Evolutionary conservation across 2,113 vertebrate genomes (phyloP).

Genomic region (Brachypodius melanocephalos): DNA sequence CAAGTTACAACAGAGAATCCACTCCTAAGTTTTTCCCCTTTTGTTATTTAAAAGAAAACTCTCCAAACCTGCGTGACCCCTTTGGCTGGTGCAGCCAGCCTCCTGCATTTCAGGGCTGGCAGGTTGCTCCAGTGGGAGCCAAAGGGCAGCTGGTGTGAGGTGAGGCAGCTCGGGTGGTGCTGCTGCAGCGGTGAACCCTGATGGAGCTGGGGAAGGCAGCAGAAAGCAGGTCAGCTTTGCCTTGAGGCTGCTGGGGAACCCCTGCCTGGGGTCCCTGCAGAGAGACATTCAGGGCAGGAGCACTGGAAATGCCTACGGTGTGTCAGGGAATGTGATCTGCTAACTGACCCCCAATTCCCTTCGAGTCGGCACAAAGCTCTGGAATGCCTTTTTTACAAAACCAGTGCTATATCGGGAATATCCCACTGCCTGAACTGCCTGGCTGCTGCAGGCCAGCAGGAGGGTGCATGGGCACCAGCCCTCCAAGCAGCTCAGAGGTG

Average conservation of each 20-base stretch:
- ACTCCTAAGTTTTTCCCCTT: neutral
- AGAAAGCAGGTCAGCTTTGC: neutral
- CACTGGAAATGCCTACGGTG: neutral
- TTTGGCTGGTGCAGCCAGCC: neutral
- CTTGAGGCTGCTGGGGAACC: neutral
- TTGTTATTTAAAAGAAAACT: neutral
- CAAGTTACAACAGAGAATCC: neutral
- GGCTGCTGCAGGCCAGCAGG: neutral
- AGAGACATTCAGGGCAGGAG: neutral
- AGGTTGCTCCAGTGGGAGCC: neutral
- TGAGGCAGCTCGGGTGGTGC: neutral
- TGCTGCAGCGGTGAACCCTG: neutral
- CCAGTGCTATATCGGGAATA: fast-evolving
- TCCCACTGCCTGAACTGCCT: fast-evolving
- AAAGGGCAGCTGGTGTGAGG: fast-evolving
- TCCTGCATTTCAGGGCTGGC: neutral
- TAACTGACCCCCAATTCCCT: neutral
- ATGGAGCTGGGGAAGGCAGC: neutral
- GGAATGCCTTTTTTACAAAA: neutral
- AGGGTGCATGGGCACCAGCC: neutral
- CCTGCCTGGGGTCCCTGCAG: neutral
- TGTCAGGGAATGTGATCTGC: neutral
- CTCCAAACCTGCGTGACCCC: neutral
- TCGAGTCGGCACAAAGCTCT: neutral
- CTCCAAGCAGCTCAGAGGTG: fast-evolving